Evolutionary conservation across 2,888 invertebrate genomes (phyloP), one percentile per base, ranked within the genome.

Genomic region (Oxyscelio sp.): DNA sequence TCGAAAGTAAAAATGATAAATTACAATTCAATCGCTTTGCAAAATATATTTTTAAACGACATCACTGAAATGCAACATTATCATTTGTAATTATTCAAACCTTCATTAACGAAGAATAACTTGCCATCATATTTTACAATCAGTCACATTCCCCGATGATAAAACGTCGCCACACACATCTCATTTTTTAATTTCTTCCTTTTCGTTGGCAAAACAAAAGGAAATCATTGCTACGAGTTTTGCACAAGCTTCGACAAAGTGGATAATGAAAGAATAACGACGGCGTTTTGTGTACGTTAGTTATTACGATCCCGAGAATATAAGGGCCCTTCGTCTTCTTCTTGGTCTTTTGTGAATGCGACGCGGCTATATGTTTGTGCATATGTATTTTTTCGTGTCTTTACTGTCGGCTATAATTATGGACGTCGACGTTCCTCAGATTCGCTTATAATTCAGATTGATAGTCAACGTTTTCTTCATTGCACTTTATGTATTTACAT

Each of bases 401-500:
- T 77, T 52, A 43, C 75, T 27, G 48, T 61, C 71, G 52, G 38
- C 74, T 38, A 31, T 63, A 83, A 83, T 83, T 79, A 80, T 27
- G 75, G 27, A 56, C 68, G 61, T 68, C 68, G 63, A 68, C 79
- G 79, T 84, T 80, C 74, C 66, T 40, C 75, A 13, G 65, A 63
- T 75, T 75, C 80, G 45, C 80, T 68, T 84, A 27, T 66, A 77
- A 84, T 77, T 84, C 84, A 71, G 77, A 80, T 80, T 80, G 80
- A 83, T 82, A 68, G 71, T 79, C 66, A 70, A 70, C 84, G 68
- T 80, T 80, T 84, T 80, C 80, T 84, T 83, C 59, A 74, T 74
- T 58, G 73, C 79, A 56, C 65, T 74, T 75, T 45, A 40, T 66
- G 75, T 80, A 84, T 84, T 84, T 79, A 79, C 83, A 74, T 83